A percentile compares a stretch with the other conserved stretches of the same genome.
Conservation (phyloP, 2,797 vertebrate species). For the Holocentrus rufus region DNA sequence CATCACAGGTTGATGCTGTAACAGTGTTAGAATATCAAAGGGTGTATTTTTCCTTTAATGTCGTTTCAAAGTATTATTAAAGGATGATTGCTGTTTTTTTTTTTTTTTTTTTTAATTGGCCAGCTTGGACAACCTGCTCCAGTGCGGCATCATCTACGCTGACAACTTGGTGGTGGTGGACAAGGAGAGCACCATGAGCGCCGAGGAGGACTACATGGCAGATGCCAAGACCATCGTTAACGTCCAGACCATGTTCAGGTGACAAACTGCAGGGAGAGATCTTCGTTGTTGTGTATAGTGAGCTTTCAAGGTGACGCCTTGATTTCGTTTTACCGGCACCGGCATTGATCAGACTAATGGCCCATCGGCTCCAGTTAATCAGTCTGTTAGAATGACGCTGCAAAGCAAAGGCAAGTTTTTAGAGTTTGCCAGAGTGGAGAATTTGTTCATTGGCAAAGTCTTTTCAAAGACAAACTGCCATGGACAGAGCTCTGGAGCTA, state of each 20-base stretch:
- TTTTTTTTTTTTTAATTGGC: constrained; percentile 8
- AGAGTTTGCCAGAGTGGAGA: constrained; percentile 10
- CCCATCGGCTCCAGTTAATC: not conserved
- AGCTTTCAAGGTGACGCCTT: not conserved
- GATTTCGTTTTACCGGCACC: not conserved
- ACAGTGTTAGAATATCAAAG: not conserved
- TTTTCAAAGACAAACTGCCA: constrained; percentile 16
- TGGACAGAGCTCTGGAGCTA: constrained; percentile 6
- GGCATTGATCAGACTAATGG: not conserved
- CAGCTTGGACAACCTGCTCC: constrained; percentile 95
- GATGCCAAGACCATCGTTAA: constrained; percentile 98
- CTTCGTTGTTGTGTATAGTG: not conserved
- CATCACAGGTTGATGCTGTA: not conserved
- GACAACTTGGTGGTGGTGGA: constrained; percentile 98
- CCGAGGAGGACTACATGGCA: constrained; percentile 98
- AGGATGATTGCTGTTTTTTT: too few species aligned
- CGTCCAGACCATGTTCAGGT: constrained; percentile 98
- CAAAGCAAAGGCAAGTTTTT: constrained; percentile 8
- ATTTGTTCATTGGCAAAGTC: constrained; percentile 8
- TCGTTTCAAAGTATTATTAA: not conserved
- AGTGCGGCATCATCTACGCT: constrained; percentile 95
- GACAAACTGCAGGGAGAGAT: not conserved
- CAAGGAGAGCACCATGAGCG: constrained; percentile 98
- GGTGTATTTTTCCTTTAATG: not conserved
- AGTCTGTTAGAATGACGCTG: not conserved